Percentiles rank a stretch among this genome's conserved stretches.
Evolutionary conservation across 1,140 invertebrate genomes (phyloP).

Genomic region (Liolophura sinensis): DNA sequence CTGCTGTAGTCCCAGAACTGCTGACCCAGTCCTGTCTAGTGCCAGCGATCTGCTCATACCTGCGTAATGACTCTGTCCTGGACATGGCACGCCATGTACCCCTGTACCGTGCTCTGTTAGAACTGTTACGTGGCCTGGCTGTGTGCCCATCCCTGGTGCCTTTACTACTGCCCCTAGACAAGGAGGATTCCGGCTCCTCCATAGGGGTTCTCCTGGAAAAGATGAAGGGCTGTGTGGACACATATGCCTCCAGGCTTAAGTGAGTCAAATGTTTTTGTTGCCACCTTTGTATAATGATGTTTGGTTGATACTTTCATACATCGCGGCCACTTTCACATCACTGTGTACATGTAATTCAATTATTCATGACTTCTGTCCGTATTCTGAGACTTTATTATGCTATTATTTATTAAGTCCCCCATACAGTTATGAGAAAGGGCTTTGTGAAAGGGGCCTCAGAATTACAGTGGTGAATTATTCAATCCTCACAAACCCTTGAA

Average conservation of each 20-base stretch:
- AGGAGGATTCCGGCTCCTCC: slow-evolving; percentile 39
- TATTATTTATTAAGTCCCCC: too few species aligned
- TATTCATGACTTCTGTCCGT: too few species aligned
- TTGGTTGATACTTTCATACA: neutral
- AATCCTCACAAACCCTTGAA: too few species aligned
- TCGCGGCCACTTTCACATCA: too few species aligned
- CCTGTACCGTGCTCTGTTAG: slow-evolving; percentile 82
- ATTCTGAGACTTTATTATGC: too few species aligned
- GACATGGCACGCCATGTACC: slow-evolving; percentile 95
- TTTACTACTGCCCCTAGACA: slow-evolving; percentile 67
- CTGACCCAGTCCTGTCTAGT: slow-evolving; percentile 81
- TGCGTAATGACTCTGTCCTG: slow-evolving; percentile 92
- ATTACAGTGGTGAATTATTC: too few species aligned
- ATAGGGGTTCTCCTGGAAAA: slow-evolving; percentile 69
- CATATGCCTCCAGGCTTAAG: slow-evolving; percentile 82
- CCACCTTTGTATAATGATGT: too few species aligned
- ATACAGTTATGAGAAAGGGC: too few species aligned
- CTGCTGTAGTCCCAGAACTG: slow-evolving; percentile 72
- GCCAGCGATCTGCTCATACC: slow-evolving; percentile 85
- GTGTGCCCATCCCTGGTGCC: slow-evolving; percentile 70
- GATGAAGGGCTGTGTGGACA: slow-evolving; percentile 90
- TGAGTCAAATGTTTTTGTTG: slow-evolving; percentile 61
- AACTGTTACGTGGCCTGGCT: slow-evolving; percentile 79
- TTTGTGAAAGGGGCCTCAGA: too few species aligned
- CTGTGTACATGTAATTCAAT: too few species aligned